Evolutionary conservation across 2,113 vertebrate genomes (phyloP).

Genomic region (Anarrhichthys ocellatus): DNA sequence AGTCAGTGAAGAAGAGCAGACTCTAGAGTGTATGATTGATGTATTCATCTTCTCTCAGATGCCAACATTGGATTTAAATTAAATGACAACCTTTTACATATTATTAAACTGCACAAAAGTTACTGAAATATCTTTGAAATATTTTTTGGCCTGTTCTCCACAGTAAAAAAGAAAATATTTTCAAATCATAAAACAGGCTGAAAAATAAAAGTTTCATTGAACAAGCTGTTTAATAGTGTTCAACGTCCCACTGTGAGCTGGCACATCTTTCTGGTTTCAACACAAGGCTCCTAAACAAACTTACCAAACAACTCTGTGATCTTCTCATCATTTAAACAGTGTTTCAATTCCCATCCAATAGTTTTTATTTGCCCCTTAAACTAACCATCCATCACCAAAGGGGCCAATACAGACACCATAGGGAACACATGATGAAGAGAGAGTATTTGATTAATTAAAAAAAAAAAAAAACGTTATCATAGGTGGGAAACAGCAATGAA

Average conservation of each 20-base stretch:
- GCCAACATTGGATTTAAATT: neutral
- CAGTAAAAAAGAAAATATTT: neutral
- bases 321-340: conserved; percentile 21
- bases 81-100: neutral
- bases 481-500: conserved; percentile 9
- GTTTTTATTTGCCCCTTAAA: conserved; percentile 13
- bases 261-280: conserved; percentile 25
- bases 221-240: conserved; percentile 31
- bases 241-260: conserved; percentile 32
- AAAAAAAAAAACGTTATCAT: neutral
- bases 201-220: conserved; percentile 2
- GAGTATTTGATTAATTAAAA: conserved; percentile 10
- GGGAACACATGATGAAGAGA: conserved; percentile 6
- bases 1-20: neutral
- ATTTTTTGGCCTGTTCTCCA: neutral
- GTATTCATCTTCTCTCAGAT: neutral
- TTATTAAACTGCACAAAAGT: neutral
- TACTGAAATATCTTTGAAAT: neutral
- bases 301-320: conserved; percentile 27
- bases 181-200: neutral
- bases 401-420: conserved; percentile 36
- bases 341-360: conserved; percentile 38
- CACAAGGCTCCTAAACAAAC: conserved; percentile 36
- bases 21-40: neutral
- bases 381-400: conserved; percentile 12